Conservation (phyloP, 1,140 invertebrate species). For the Drosophila subpulchrella region DNA sequence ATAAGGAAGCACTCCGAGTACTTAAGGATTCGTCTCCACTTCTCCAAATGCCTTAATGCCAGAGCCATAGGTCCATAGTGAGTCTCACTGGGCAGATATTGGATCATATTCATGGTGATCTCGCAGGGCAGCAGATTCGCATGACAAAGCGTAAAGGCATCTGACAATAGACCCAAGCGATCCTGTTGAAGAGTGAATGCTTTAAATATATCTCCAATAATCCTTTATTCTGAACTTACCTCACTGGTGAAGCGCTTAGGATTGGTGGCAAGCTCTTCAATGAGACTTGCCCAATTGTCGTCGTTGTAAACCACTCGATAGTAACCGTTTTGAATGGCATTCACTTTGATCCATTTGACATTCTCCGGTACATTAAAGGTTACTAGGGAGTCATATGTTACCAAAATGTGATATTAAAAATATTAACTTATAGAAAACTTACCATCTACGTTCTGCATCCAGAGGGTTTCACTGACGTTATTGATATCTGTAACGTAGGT, state of each 20-base stretch:
- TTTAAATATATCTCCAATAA: neutral
- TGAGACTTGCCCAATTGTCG: constrained; percentile 90
- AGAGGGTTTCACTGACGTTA: constrained; percentile 77
- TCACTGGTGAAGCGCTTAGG: constrained; percentile 88
- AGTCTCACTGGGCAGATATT: constrained; percentile 90
- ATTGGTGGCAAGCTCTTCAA: constrained; percentile 88
- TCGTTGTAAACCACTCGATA: constrained; percentile 94
- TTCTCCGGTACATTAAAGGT: constrained; percentile 88
- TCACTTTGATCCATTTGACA: constrained; percentile 93
- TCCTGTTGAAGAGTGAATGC: constrained; percentile 84
- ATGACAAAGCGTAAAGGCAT: constrained; percentile 90
- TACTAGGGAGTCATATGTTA: constrained; percentile 80
- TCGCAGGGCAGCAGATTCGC: constrained; percentile 89
- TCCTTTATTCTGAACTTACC: constrained; percentile 21
- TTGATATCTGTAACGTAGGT: constrained; percentile 82
- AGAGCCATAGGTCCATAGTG: constrained; percentile 91
- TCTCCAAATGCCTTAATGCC: constrained; percentile 88
- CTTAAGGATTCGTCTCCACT: constrained; percentile 89
- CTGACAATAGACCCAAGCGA: constrained; percentile 90
- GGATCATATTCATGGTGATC: constrained; percentile 88
- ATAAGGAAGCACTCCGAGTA: constrained; percentile 88
- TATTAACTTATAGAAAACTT: constrained; percentile 7
- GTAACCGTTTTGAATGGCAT: constrained; percentile 94
- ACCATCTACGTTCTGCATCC: constrained; percentile 83
- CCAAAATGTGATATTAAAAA: neutral